Evolutionary conservation across 2,888 invertebrate genomes (phyloP).

Genomic region (Crioceris asparagi): DNA sequence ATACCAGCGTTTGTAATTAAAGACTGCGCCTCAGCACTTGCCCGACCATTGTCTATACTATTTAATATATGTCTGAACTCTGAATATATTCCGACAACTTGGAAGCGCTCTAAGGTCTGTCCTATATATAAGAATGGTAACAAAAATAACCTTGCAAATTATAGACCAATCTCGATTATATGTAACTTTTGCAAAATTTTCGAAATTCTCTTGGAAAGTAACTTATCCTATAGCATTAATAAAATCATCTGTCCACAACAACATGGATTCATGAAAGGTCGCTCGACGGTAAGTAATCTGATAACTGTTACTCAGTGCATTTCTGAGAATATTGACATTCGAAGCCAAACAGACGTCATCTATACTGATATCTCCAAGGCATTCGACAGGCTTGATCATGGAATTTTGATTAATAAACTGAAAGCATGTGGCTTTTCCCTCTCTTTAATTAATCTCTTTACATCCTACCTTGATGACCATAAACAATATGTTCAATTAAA

Average conservation of each 20-base stretch:
- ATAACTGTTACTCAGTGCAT: neutral
- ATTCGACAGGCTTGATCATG: neutral
- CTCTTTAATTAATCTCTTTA: neutral
- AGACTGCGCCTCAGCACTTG: no score
- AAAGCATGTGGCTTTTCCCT: neutral
- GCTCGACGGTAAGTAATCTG: neutral
- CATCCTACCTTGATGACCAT: constrained; percentile 1
- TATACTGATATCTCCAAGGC: neutral
- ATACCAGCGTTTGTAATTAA: no score
- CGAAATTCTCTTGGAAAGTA: neutral
- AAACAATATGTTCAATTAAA: constrained; percentile 2
- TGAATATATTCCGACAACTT: no score
- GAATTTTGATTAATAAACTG: neutral
- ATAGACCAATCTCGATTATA: neutral
- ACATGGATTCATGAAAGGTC: neutral
- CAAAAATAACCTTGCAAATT: neutral
- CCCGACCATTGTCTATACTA: no score
- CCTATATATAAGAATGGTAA: neutral
- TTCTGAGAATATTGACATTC: neutral
- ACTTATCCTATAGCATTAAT: neutral
- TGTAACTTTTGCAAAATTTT: neutral
- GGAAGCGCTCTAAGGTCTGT: neutral
- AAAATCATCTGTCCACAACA: neutral
- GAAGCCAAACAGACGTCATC: neutral
- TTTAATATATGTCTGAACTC: no score